Percentiles rank a stretch among this genome's conserved stretches.
Evolutionary conservation across 2,888 invertebrate genomes (phyloP).

Genomic region (Scotopteryx bipunctaria): DNA sequence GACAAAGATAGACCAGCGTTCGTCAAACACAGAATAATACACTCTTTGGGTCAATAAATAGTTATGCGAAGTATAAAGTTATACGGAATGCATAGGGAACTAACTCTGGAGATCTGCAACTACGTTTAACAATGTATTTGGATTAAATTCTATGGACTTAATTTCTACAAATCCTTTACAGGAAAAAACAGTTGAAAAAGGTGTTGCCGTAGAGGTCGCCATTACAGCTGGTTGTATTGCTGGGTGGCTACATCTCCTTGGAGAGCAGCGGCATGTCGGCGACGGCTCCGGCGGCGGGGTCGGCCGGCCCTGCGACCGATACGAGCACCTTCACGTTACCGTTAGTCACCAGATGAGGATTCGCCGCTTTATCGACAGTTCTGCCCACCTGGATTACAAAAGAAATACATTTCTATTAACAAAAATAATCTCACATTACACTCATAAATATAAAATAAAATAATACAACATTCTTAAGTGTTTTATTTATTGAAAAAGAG

Average conservation of each 20-base stretch:
- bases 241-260: conserved; percentile 3
- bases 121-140: not conserved
- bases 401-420: too few species aligned
- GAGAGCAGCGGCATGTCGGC: conserved; percentile 14
- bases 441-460: too few species aligned
- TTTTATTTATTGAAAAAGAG: too few species aligned
- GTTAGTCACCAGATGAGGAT: not conserved
- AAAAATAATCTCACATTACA: too few species aligned
- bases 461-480: too few species aligned
- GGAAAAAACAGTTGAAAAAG: conserved; percentile 16
- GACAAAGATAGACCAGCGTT: not conserved
- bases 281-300: conserved; percentile 5
- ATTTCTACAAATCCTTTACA: conserved; percentile 3
- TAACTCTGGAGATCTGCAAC: not conserved
- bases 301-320: not conserved
- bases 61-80: not conserved
- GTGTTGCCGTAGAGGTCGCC: conserved; percentile 15
- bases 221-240: conserved; percentile 3
- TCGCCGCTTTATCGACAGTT: too few species aligned
- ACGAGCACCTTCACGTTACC: conserved; percentile 5
- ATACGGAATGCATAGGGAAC: conserved; percentile 4
- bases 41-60: not conserved
- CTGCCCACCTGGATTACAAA: conserved; percentile 1
- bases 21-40: not conserved
- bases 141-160: not conserved